Evolutionary conservation across 1,140 invertebrate species (phyloP).

Genomic region (Contarinia nasturtii): DNA sequence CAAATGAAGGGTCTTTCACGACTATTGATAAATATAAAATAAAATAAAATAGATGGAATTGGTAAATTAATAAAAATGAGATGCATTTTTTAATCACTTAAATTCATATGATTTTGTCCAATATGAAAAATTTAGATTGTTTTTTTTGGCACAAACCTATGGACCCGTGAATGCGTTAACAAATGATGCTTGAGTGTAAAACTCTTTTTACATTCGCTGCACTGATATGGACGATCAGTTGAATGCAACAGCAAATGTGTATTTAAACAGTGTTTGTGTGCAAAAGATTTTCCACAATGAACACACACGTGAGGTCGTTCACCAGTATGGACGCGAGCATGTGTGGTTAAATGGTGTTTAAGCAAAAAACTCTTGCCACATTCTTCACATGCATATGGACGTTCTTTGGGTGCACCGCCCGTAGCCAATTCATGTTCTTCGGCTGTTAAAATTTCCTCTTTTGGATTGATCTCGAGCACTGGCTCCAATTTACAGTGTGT

Average conservation of each 20-base stretch:
- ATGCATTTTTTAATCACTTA: too few species aligned
- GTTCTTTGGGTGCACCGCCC: slow-evolving; percentile 32
- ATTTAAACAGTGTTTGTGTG: slow-evolving; percentile 64
- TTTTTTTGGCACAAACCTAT: slow-evolving; percentile 11
- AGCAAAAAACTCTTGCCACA: slow-evolving; percentile 66
- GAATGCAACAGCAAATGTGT: slow-evolving; percentile 63
- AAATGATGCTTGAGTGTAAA: slow-evolving; percentile 68
- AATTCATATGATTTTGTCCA: too few species aligned
- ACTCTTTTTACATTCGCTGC: slow-evolving; percentile 68
- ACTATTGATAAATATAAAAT: slow-evolving; percentile 16
- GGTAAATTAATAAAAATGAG: too few species aligned
- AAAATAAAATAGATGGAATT: background rate
- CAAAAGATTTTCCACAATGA: slow-evolving; percentile 72
- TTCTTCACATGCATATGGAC: slow-evolving; percentile 59
- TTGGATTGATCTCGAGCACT: slow-evolving; percentile 23
- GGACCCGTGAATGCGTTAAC: slow-evolving; percentile 54
- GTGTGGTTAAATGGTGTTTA: slow-evolving; percentile 64
- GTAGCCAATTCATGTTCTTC: background rate
- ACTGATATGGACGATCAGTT: slow-evolving; percentile 61
- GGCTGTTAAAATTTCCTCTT: slow-evolving; percentile 23
- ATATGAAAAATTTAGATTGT: slow-evolving; percentile 13
- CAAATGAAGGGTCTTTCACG: slow-evolving; percentile 65
- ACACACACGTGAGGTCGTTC: slow-evolving; percentile 65
- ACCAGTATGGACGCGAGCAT: slow-evolving; percentile 57
- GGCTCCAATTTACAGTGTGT: slow-evolving; percentile 22